These are phyloP conservation scores for Muscicapa striata DNA, from an alignment of 2,797 vertebrate species.

Conservation along the genomic window DNA sequence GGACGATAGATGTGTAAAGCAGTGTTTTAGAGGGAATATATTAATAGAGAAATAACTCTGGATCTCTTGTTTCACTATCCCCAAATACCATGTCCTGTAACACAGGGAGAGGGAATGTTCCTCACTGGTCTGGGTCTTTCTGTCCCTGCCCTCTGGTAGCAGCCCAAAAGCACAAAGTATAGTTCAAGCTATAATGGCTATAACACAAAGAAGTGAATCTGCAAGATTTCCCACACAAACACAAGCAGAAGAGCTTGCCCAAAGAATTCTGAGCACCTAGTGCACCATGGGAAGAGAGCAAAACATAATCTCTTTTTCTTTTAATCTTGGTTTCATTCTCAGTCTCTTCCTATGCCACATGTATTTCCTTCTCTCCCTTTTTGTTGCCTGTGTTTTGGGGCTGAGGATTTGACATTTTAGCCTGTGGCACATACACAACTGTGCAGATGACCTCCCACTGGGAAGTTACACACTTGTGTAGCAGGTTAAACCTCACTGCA, in stretches of 20 bases:
- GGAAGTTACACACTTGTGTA: background rate
- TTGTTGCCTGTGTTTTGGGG: background rate
- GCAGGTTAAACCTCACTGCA: background rate
- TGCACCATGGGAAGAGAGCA: background rate
- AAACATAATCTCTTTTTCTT: background rate
- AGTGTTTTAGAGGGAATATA: background rate
- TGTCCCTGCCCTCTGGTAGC: background rate
- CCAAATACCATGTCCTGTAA: background rate
- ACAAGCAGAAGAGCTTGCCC: background rate
- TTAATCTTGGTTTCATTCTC: background rate
- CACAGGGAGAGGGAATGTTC: background rate
- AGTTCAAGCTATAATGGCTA: background rate
- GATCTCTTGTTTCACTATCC: background rate
- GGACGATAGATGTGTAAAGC: background rate
- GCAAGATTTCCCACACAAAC: background rate
- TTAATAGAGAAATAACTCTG: background rate
- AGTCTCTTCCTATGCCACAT: background rate
- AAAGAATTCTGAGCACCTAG: background rate
- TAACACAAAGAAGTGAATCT: background rate
- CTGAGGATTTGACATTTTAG: background rate
- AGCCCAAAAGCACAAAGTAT: background rate
- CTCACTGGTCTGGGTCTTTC: background rate
- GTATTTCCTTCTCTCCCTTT: background rate
- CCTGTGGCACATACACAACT: background rate
- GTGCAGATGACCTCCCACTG: background rate